Base-by-base conservation (phyloP, 2,113 vertebrate species). In the Ageneiosus marmoratus region DNA sequence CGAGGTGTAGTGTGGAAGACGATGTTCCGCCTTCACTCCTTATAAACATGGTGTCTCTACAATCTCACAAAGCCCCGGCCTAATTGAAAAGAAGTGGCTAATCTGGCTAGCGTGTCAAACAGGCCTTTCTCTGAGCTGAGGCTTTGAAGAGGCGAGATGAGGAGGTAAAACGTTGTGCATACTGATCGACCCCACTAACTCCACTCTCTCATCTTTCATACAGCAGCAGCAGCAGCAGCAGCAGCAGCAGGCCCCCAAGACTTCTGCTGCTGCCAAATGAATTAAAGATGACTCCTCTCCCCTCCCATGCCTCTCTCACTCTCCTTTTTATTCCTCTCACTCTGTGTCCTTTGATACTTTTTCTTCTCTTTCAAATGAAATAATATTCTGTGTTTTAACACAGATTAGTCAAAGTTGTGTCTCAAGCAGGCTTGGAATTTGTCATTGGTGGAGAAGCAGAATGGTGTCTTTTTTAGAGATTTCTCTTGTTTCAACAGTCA, bases 261-360 rank as follows among this genome's bases (percentile, higher is more conserved):
- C 86, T 84, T 86, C 86, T 87, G 46, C 82, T 83, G 85, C 87
- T 87, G 80, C 81, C 76, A 84, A 81, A 89, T 90, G 85, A 88
- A 89, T 90, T 89, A 90, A 89, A 90, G 86, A 88, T 88, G 89
- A 89, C 80, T 86, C 75, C 56, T 82, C 65, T 75, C 62, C 63
- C 63, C 34, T 29, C 11, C 84, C 16, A 60, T 56, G n/a, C 51
- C 34, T 58, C 74, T 44, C 53, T 69, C 65, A 18, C 83, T 55
- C 72, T 60, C 34, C 75, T 82, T 65, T 51, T 55, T 77, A 78
- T 63, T 73, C 77, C 55, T 72, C 62, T 67, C 79, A 34, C 77
- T 79, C 60, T 0, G 34, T 83, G 81, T 87, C 83, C 83, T 81
- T 85, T 81, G 84, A 83, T 84, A 79, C 46, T 8, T 0, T 22